A percentile compares a stretch with the other conserved stretches of the same genome.
Evolutionary conservation across 2,888 invertebrate species (phyloP).

Genomic region (Chaetogeoica ovagalla): DNA sequence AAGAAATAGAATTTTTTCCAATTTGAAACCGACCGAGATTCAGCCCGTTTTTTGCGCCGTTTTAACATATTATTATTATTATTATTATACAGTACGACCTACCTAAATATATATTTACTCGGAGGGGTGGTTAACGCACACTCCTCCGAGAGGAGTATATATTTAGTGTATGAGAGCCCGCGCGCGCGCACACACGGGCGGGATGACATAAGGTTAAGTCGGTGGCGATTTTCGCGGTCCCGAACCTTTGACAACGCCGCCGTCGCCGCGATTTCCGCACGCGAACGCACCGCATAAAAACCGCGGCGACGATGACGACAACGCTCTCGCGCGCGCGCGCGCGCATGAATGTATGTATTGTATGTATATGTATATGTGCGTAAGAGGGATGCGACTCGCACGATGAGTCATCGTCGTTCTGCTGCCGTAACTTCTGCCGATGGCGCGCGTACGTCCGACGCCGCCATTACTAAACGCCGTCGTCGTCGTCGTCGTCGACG

Average conservation of each 20-base stretch:
- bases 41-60: no score
- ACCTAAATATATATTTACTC: no score
- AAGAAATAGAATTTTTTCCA: no score
- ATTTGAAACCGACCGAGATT: no score
- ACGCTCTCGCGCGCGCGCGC: not conserved
- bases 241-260: slow-evolving; percentile 49
- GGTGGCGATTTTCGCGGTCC: slow-evolving; percentile 19
- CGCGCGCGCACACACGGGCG: not conserved
- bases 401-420: slow-evolving; percentile 38
- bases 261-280: not conserved
- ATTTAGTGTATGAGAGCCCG: no score
- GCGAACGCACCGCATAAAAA: slow-evolving; percentile 2
- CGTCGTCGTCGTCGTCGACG: not conserved
- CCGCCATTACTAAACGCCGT: slow-evolving; percentile 31
- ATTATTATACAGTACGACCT: no score
- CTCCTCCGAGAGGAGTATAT: no score
- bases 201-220: not conserved
- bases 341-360: not conserved
- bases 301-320: not conserved
- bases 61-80: no score
- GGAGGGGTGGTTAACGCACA: no score
- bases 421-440: slow-evolving; percentile 38
- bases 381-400: slow-evolving; percentile 29
- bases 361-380: not conserved
- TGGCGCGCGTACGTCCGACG: slow-evolving; percentile 23